Conservation (phyloP, 2,113 vertebrate species). For the Ophthalmolycus amberensis region DNA sequence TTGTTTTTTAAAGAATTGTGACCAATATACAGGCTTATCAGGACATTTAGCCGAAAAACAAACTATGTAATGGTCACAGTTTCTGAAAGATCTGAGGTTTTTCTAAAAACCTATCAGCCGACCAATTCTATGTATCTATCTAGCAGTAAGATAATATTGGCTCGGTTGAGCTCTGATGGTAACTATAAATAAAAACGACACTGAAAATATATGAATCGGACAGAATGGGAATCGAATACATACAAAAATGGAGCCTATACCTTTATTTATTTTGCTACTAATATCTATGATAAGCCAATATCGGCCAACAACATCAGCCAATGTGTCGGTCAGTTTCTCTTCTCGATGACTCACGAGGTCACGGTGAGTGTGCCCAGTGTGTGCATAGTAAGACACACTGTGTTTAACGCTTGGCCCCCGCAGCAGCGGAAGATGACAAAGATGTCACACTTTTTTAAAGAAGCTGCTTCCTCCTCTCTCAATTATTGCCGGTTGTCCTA, state of each 20-base stretch:
- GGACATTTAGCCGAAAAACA: neutral
- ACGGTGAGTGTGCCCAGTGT: slow-evolving; percentile 13
- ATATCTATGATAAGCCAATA: neutral
- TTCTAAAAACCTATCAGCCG: no score
- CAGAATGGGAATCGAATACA: neutral
- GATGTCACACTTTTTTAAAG: slow-evolving; percentile 58
- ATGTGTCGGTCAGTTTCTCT: neutral
- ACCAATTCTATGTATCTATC: neutral
- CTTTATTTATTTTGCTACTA: neutral
- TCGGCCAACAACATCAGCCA: neutral
- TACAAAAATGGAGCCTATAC: neutral
- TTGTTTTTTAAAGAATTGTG: neutral
- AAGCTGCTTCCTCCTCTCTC: slow-evolving; percentile 52
- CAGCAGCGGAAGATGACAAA: slow-evolving; percentile 44
- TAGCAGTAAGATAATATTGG: neutral
- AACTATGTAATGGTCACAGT: neutral
- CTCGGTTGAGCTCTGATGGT: neutral
- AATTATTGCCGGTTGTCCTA: slow-evolving; percentile 44
- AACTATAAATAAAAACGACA: neutral
- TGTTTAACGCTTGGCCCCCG: slow-evolving; percentile 46
- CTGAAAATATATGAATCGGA: no score
- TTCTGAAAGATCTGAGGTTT: neutral
- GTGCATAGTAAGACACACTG: slow-evolving; percentile 27
- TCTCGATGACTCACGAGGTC: neutral
- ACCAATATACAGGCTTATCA: neutral